A percentile compares a stretch with the other conserved stretches of the same genome.
phyloP scores from a whole-genome alignment of 2,797 vertebrate genomes.

The Anguilla anguilla region DNA sequence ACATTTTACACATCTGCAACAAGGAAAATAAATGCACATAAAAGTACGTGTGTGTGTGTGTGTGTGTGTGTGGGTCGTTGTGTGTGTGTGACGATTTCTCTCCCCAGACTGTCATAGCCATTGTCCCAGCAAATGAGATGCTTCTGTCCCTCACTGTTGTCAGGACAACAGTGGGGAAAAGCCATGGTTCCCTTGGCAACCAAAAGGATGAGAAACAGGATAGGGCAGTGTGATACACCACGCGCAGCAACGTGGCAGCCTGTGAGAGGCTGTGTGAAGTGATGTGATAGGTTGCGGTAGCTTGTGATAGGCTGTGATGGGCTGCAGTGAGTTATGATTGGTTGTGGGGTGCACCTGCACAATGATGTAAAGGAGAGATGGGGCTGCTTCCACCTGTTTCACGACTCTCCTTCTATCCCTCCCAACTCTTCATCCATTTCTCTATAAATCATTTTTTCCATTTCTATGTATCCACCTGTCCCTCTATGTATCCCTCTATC shows the following conservation, averaged over 20 bases:
- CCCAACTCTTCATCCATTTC: not conserved
- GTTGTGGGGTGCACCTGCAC: not conserved
- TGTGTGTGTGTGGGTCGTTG: constrained; percentile 7
- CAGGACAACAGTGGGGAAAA: constrained; percentile 61
- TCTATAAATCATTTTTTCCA: not conserved
- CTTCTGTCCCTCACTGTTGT: constrained; percentile 58
- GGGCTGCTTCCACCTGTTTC: not conserved
- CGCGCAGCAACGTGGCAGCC: not conserved
- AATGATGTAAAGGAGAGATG: not conserved
- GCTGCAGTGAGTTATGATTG: not conserved
- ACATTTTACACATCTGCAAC: constrained; percentile 42
- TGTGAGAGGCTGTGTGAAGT: not conserved
- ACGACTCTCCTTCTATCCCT: not conserved
- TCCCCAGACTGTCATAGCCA: constrained; percentile 9
- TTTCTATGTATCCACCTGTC: not conserved
- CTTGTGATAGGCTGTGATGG: not conserved
- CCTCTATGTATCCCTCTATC: not conserved
- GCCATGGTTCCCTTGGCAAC: constrained; percentile 57
- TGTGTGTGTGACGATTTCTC: constrained; percentile 25
- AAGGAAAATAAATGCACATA: constrained; percentile 45
- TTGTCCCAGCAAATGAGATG: constrained; percentile 48
- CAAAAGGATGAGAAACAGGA: constrained; percentile 36
- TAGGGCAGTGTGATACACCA: constrained; percentile 22
- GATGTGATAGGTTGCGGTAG: constrained; percentile 30
- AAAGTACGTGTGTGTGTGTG: not conserved